These are phyloP conservation scores for Eubasilissa regina DNA, from an alignment of 1,140 invertebrate genomes.

Conservation along the genomic window DNA sequence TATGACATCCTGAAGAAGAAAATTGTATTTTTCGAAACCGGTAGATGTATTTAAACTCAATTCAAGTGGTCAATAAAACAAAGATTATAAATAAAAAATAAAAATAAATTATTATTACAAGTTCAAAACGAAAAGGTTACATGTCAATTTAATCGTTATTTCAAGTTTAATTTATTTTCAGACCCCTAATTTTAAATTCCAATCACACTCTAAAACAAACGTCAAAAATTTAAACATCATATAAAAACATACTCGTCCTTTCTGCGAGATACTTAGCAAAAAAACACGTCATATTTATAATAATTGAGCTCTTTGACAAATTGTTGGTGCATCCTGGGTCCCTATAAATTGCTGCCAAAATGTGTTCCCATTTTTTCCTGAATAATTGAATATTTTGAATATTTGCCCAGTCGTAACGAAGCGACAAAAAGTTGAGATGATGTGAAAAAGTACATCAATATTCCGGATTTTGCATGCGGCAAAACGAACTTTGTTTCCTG, in stretches of 20 bases:
- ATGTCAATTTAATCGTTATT: too few relatives aligned
- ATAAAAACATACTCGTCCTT: neutral
- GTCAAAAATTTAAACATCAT: neutral
- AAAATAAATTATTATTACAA: too few relatives aligned
- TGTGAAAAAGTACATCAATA: conserved; percentile 1
- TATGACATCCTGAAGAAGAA: too few relatives aligned
- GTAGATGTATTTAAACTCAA: too few relatives aligned
- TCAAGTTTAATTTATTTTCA: too few relatives aligned
- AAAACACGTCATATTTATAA: conserved; percentile 7
- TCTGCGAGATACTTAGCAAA: neutral
- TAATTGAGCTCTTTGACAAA: conserved; percentile 7
- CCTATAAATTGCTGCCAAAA: conserved; percentile 14
- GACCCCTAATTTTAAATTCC: too few relatives aligned
- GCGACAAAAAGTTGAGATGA: conserved; percentile 12
- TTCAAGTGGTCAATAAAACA: too few relatives aligned
- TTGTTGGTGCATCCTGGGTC: neutral
- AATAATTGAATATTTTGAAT: conserved; percentile 23
- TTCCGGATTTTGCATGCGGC: neutral
- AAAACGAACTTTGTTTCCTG: conserved; percentile 14
- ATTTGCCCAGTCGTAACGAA: neutral
- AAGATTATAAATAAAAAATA: too few relatives aligned
- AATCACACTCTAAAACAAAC: neutral
- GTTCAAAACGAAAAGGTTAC: too few relatives aligned
- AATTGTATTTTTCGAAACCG: too few relatives aligned
- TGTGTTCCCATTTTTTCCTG: neutral